Evolutionary conservation across 1,140 invertebrate genomes (phyloP).

Genomic region (Coptotermes formosanus): DNA sequence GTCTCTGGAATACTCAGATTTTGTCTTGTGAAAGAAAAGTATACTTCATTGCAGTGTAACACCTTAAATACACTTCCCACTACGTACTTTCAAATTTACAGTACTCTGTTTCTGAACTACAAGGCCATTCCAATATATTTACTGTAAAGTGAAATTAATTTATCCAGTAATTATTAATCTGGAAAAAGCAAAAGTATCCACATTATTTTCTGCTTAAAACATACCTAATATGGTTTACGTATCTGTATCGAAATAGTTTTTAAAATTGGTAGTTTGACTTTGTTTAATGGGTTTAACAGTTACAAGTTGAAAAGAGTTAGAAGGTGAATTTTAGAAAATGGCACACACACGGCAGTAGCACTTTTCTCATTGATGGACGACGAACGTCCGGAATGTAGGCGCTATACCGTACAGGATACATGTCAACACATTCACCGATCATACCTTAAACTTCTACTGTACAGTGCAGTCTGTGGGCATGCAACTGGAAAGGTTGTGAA

Average conservation of each 20-base stretch:
- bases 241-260: neutral
- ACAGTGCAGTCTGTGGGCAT: no score
- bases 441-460: neutral
- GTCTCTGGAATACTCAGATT: no score
- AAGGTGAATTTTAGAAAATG: slow-evolving; percentile 16
- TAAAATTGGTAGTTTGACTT: neutral
- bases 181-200: no score
- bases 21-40: no score
- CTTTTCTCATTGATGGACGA: neutral
- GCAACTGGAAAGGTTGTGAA: neutral
- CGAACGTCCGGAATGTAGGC: neutral
- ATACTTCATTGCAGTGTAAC: no score
- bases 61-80: no score
- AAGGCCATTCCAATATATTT: no score
- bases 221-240: neutral
- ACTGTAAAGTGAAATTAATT: no score
- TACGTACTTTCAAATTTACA: no score
- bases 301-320: slow-evolving; percentile 17
- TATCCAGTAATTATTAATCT: no score
- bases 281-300: neutral
- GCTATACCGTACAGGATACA: neutral
- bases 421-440: slow-evolving; percentile 7
- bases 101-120: no score
- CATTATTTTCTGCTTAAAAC: no score
- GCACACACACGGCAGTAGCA: slow-evolving; percentile 6